Conservation (phyloP, 1,140 invertebrate species). For the Aphelinus atriplicis region DNA sequence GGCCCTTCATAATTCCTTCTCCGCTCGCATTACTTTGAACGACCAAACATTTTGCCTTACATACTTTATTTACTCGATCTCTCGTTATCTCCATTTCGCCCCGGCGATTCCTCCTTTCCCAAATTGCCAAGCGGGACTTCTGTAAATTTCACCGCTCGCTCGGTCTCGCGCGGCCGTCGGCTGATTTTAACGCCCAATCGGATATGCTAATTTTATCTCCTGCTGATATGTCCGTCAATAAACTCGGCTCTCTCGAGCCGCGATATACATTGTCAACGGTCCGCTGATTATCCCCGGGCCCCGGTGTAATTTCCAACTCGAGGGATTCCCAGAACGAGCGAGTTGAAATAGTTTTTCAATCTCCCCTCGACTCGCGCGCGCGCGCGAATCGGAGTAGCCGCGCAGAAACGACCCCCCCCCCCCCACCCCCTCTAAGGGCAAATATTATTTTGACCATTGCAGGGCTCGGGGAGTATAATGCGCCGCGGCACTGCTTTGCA, state of each 20-base stretch:
- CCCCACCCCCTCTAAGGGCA: too few relatives aligned
- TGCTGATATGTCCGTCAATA: too few relatives aligned
- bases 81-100: slow-evolving; percentile 19
- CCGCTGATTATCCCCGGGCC: too few relatives aligned
- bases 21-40: slow-evolving; percentile 40
- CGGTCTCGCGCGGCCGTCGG: not conserved
- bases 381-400: too few relatives aligned
- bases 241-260: too few relatives aligned
- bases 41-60: slow-evolving; percentile 42
- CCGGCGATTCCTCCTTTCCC: slow-evolving; percentile 39
- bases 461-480: too few relatives aligned
- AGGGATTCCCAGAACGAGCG: not conserved
- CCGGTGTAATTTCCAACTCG: too few relatives aligned
- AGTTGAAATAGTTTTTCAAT: slow-evolving; percentile 4
- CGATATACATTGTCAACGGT: not conserved
- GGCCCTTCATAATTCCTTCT: slow-evolving; percentile 35
- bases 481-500: too few relatives aligned
- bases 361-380: too few relatives aligned
- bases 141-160: slow-evolving; percentile 10
- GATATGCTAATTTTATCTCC: slow-evolving; percentile 2
- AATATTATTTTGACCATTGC: too few relatives aligned
- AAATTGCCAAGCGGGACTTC: not conserved
- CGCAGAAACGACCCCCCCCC: too few relatives aligned
- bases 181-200: slow-evolving; percentile 8
- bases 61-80: slow-evolving; percentile 40